Evolutionary conservation across 2,888 invertebrate genomes (phyloP).

Genomic region (Acleris literana): DNA sequence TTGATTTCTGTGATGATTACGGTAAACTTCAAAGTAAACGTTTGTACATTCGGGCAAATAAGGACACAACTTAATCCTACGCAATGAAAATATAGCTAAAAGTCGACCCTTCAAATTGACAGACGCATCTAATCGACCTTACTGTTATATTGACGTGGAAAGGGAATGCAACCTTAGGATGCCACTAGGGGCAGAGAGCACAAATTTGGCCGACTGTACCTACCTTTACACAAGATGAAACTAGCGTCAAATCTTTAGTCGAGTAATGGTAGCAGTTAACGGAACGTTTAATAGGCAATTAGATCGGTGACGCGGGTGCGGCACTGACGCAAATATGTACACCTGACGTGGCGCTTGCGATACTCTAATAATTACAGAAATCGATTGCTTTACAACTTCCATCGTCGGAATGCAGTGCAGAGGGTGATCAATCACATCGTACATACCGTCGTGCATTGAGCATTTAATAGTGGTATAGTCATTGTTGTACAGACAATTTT

Average conservation of each 20-base stretch:
- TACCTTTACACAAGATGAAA: conserved; percentile 2
- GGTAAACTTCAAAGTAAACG: too few relatives aligned
- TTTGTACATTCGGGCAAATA: too few relatives aligned
- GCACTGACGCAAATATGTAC: conserved; percentile 56
- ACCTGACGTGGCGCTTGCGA: conserved; percentile 46
- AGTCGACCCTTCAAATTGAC: too few relatives aligned
- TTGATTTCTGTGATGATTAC: too few relatives aligned
- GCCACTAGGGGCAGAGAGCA: neutral
- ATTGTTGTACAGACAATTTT: neutral
- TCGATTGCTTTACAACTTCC: conserved; percentile 6
- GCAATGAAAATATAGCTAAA: too few relatives aligned
- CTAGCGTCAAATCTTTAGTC: conserved; percentile 42
- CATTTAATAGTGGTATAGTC: too few relatives aligned
- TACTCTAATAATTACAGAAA: conserved; percentile 43
- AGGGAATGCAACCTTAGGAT: too few relatives aligned
- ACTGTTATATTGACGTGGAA: too few relatives aligned
- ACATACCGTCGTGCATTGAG: conserved; percentile 5
- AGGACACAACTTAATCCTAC: too few relatives aligned
- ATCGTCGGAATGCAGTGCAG: conserved; percentile 1
- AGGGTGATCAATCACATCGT: conserved; percentile 8
- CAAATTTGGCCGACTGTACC: neutral
- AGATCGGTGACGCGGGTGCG: conserved; percentile 58
- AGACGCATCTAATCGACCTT: too few relatives aligned
- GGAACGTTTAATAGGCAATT: conserved; percentile 60
- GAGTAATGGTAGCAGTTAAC: conserved; percentile 45